Base-by-base conservation (phyloP, 2,113 vertebrate genomes). In the Lepisosteus oculatus region DNA sequence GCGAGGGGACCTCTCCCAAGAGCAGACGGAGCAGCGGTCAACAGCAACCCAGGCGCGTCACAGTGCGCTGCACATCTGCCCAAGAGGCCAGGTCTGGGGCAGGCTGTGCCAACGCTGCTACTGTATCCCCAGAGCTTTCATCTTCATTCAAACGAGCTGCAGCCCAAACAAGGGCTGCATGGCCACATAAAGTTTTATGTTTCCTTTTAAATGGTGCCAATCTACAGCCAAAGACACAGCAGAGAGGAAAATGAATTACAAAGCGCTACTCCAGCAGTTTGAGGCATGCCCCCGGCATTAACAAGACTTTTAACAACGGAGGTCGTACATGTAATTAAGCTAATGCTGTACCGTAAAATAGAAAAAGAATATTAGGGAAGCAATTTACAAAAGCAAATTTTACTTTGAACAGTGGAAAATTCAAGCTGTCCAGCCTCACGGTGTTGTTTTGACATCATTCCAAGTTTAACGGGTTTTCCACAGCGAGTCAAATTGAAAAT, bases 391-490 rank as follows among this genome's bases (percentile, higher is more conserved):
- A 9, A 64, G 42, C 62, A 64, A 75, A 83, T 85, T 88, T 86
- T 74, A 88, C 86, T 89, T 86, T 81, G 83, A 87, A 87, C 84
- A 83, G 87, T 80, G 89, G 88, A 90, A 91, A 92, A 89, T 91
- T 84, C 77, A 90, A 86, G 85, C 80, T 77, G 83, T 88, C 83
- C 11, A 89, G 85, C 88, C 87, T 83, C 84, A 87, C 80, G 74
- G 80, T 79, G 85, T 83, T 92, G 88, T 92, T 90, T 92, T 90
- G 89, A 92, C 86, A 89, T 87, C 80, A 88, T 89, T 89, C 81
- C 87, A 87, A 79, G 77, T 84, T 93, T 92, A 91, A 92, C 91
- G 85, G 86, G 87, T 90, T 88, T 90, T 88, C 89, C 86, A 86
- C 82, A 82, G 77, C 82, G 80, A 81, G 84, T 87, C 84, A 78